phyloP scores from a whole-genome alignment of 2,797 vertebrate species.

The Tapirus indicus region DNA sequence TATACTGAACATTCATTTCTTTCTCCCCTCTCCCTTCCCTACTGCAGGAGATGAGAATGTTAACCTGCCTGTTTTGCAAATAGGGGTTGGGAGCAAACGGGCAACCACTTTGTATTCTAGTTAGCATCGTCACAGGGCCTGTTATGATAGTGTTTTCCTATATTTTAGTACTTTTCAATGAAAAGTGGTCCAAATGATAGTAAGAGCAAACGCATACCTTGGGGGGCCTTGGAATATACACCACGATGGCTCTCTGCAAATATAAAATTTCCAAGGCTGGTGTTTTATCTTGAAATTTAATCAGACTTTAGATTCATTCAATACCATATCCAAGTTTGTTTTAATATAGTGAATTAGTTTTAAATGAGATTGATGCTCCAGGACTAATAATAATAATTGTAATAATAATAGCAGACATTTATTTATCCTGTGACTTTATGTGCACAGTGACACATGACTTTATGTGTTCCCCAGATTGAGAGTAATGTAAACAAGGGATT shows the following conservation, averaged over 20 bases:
- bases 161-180: not conserved
- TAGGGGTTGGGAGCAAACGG: not conserved
- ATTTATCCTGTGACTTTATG: not conserved
- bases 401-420: not conserved
- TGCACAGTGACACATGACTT: not conserved
- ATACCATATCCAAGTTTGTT: not conserved
- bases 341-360: not conserved
- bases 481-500: not conserved
- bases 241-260: not conserved
- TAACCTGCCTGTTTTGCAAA: not conserved
- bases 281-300: not conserved
- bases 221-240: not conserved
- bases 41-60: not conserved
- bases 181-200: not conserved
- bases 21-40: not conserved
- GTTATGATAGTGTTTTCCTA: not conserved
- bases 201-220: not conserved
- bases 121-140: not conserved
- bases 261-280: not conserved
- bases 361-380: not conserved
- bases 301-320: constrained; percentile 3
- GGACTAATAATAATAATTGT: not conserved
- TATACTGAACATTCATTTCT: not conserved
- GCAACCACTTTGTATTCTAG: not conserved
- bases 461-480: not conserved